phyloP scores from a whole-genome alignment of 1,140 invertebrate genomes.

The Drosophila ironensis region DNA sequence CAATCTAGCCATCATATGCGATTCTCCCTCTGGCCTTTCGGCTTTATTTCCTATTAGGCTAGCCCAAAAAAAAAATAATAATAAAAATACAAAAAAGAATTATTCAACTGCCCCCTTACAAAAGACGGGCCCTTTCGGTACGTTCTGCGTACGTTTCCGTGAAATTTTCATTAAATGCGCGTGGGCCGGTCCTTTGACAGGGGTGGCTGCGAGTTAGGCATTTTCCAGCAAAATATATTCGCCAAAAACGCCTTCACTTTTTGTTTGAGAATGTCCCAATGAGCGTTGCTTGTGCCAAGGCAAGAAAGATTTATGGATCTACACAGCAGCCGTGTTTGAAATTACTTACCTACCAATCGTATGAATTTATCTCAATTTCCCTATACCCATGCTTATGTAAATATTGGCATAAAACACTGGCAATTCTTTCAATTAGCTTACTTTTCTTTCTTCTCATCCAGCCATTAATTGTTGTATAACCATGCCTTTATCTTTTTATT shows the following conservation, averaged over 20 bases:
- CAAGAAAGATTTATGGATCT: no score
- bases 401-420: no score
- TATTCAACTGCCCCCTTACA: constrained; percentile 15
- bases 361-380: no score
- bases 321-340: no score
- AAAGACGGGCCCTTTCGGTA: constrained; percentile 12
- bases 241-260: not conserved
- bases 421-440: no score
- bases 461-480: no score
- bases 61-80: not conserved
- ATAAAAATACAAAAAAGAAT: not conserved
- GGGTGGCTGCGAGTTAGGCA: constrained; percentile 6
- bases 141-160: constrained; percentile 13
- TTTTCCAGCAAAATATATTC: not conserved
- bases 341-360: no score
- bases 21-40: constrained; percentile 22
- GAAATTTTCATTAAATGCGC: constrained; percentile 40
- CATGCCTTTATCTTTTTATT: not conserved
- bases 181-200: constrained; percentile 4
- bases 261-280: not conserved
- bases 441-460: no score
- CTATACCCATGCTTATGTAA: no score
- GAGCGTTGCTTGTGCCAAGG: no score
- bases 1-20: constrained; percentile 39
- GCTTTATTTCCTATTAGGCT: constrained; percentile 33